Evolutionary conservation across 2,797 vertebrate genomes (phyloP).

Genomic region (Spizella passerina): DNA sequence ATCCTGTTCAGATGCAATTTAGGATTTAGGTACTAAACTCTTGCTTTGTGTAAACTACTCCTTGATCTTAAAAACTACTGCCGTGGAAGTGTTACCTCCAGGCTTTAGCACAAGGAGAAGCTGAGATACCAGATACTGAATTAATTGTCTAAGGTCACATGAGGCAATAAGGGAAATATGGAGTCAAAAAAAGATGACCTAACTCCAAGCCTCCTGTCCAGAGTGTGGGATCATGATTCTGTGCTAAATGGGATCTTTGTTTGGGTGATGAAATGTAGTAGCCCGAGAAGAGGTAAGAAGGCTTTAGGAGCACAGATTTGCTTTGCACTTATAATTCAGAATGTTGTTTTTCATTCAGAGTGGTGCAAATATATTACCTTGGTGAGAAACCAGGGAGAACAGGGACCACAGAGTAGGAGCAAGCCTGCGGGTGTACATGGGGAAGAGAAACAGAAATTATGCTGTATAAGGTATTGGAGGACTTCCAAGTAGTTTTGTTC

Average conservation of each 20-base stretch:
- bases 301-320: slow-evolving; percentile 9
- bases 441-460: slow-evolving; percentile 64
- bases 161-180: background rate
- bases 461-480: slow-evolving; percentile 61
- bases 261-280: background rate
- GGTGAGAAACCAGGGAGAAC: slow-evolving; percentile 24
- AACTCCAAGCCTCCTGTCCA: background rate
- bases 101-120: background rate
- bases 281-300: background rate
- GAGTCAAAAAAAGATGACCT: background rate
- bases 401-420: background rate
- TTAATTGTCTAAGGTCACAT: background rate
- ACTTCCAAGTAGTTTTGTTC: slow-evolving; percentile 68
- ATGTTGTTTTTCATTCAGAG: slow-evolving; percentile 25
- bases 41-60: background rate
- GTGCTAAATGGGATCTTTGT: slow-evolving; percentile 21
- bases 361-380: background rate
- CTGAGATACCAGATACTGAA: background rate
- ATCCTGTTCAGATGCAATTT: background rate
- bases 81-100: background rate
- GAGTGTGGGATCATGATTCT: background rate
- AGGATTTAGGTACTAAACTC: background rate
- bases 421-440: background rate
- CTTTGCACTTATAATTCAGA: slow-evolving; percentile 21
- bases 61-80: background rate